Evolutionary conservation across 2,797 vertebrate species (phyloP).

Genomic region (Remorina albescens): DNA sequence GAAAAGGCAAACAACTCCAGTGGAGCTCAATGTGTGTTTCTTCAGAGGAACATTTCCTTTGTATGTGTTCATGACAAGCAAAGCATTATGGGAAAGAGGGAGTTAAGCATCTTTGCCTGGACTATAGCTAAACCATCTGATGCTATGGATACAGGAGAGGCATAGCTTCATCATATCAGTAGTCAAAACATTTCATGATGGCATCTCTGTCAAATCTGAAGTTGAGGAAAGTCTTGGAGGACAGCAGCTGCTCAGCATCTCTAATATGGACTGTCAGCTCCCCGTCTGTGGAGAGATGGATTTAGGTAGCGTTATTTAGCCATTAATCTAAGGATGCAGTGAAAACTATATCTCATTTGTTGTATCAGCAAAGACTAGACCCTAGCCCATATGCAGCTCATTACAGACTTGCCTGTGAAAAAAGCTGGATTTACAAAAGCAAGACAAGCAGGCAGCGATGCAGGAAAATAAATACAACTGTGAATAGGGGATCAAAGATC

Average conservation of each 20-base stretch:
- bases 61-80: slow-evolving; percentile 10
- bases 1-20: not conserved
- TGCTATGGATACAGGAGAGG: slow-evolving; percentile 44
- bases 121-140: slow-evolving; percentile 4
- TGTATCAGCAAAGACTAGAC: no score
- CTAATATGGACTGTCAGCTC: slow-evolving; percentile 79
- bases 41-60: not conserved
- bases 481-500: no score
- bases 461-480: no score
- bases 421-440: no score
- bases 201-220: slow-evolving; percentile 96
- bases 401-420: no score
- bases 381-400: no score
- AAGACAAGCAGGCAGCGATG: no score
- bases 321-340: no score
- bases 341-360: no score
- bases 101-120: slow-evolving; percentile 10
- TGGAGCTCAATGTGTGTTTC: not conserved
- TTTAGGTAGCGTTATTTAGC: not conserved
- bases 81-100: not conserved
- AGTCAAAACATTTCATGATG: slow-evolving; percentile 96
- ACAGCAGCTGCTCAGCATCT: slow-evolving; percentile 85
- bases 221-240: slow-evolving; percentile 93
- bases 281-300: slow-evolving; percentile 67
- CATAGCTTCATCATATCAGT: slow-evolving; percentile 60